Percentiles rank a stretch among this genome's conserved stretches.
Evolutionary conservation across 2,113 vertebrate species (phyloP).

Genomic region (Entelurus aequoreus): DNA sequence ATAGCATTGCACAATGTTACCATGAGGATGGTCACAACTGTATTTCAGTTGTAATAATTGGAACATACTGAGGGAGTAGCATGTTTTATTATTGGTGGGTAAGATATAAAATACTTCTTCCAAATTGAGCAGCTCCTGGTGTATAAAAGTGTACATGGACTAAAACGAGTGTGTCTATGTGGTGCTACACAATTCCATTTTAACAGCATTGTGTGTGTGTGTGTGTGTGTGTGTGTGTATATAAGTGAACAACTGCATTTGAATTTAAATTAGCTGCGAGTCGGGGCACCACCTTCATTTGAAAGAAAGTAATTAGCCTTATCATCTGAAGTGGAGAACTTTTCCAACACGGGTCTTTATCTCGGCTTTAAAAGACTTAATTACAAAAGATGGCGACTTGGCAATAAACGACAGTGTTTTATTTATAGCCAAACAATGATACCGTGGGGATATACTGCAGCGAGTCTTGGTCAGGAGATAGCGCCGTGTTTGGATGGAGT

Average conservation of each 20-base stretch:
- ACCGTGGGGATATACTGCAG: conserved; percentile 4
- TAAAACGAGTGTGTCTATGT: background rate
- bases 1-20: background rate
- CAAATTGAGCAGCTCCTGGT: background rate
- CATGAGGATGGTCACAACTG: background rate
- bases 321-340: conserved; percentile 14
- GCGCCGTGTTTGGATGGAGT: background rate
- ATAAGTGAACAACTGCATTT: conserved; percentile 7
- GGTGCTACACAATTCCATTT: conserved; percentile 3
- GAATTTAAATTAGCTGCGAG: conserved; percentile 10
- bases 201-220: conserved; percentile 1
- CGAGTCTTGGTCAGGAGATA: conserved; percentile 1
- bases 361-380: conserved; percentile 12
- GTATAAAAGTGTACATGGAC: background rate
- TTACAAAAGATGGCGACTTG: conserved; percentile 12
- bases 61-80: background rate
- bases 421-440: conserved; percentile 12
- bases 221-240: background rate
- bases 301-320: conserved; percentile 15
- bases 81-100: background rate
- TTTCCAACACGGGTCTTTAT: conserved; percentile 13
- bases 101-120: background rate
- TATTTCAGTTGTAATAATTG: background rate
- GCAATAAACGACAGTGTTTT: conserved; percentile 8
- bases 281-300: conserved; percentile 11